Evolutionary conservation across 2,113 vertebrate species (phyloP), one percentile per base, ranked within the genome.

Genomic region (Hippocampus guttulatus): DNA sequence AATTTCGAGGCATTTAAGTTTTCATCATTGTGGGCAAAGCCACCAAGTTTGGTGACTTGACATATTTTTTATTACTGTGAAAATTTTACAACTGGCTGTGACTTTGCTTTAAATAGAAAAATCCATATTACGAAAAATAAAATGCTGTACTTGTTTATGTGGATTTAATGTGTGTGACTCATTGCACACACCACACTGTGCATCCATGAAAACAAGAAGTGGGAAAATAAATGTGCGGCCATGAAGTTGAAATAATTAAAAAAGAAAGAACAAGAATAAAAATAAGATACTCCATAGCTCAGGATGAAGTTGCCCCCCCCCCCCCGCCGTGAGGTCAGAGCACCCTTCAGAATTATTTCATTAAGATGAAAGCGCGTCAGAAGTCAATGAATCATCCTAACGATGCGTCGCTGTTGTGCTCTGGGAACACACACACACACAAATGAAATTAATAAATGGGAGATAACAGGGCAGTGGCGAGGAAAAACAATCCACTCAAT

Each of bases 361-460:
- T 65, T 47, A 65, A 25, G 14, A 64, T 64, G 40, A 65, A 47
- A 27, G n/a, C 41, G 16, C 21, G 40, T 64, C 63, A 64, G 23
- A 64, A 65, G 63, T 41, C 63, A 47, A 65, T 65, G n/a, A 65
- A 65, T 65, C 63, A 65, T 65, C 63, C 41, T 65, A 65, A 65
- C 11, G 41, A 65, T 15, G 63, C 15, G 21, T 25, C 41, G 12
- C 41, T 25, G 41, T 16, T 47, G 25, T 30, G 61, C 41, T 65
- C 5, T 15, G 14, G n/a, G n/a, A 25, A 47, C 41, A 65, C 25
- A 25, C 1, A 14, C 52, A 23, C 20, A 25, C 1, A 23, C 21
- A 43, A n/a, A 45, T 15, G 15, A 43, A 43, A 41, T 40, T 5
- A 25, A 65, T 45, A 25, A 47, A 45, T 33, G 14, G 15, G 41